Evolutionary conservation across 2,113 vertebrate species (phyloP).

Genomic region (Saccopteryx bilineata): DNA sequence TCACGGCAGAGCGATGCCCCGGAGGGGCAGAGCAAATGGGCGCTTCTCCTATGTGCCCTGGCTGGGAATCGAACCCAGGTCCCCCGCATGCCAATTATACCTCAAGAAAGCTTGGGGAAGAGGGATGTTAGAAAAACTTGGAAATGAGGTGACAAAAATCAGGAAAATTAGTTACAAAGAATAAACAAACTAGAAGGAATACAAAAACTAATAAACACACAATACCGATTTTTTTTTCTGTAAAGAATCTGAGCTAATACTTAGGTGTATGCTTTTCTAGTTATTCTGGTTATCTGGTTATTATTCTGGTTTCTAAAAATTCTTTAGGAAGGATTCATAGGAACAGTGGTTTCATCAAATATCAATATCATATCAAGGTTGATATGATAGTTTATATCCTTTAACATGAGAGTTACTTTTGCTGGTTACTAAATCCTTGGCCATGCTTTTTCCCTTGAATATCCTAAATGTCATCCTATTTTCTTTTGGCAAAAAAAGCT

Average conservation of each 20-base stretch:
- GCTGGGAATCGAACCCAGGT: too few species aligned
- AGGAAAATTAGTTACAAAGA: conserved; percentile 10
- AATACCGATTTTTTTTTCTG: not conserved
- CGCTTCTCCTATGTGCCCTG: too few species aligned
- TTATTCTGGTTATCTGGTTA: not conserved
- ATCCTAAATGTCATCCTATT: not conserved
- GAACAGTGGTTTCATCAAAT: not conserved
- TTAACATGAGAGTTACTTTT: conserved; percentile 21
- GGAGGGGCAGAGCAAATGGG: too few species aligned
- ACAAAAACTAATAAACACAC: not conserved
- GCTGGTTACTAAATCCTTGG: not conserved
- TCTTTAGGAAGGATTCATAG: not conserved
- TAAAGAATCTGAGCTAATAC: not conserved
- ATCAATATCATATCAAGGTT: not conserved
- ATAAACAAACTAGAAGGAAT: not conserved
- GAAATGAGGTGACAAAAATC: not conserved
- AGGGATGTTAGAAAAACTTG: not conserved
- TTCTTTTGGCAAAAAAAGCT: not conserved
- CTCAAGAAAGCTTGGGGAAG: not conserved
- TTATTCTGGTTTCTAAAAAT: not conserved
- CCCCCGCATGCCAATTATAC: not conserved
- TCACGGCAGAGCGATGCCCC: too few species aligned
- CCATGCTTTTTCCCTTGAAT: not conserved
- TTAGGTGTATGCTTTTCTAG: not conserved
- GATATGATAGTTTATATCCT: not conserved